Evolutionary conservation across 2,113 vertebrate species (phyloP), one percentile per base, ranked within the genome.

Genomic region (Myotis brandtii): DNA sequence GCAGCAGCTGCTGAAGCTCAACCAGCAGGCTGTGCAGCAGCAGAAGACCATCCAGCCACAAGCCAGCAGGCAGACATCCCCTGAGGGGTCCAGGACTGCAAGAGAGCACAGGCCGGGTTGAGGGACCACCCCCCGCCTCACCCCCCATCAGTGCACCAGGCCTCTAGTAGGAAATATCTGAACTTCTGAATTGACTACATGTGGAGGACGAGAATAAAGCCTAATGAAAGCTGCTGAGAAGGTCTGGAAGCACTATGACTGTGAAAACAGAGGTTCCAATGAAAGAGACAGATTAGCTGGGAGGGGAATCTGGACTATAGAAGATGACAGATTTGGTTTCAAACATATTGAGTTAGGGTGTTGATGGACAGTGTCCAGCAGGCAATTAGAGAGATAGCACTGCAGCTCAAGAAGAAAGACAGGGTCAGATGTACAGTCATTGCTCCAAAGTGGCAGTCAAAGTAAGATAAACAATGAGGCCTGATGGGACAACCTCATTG

Each of bases 131-230:
- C 40, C 40, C 40, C 40, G 5, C 56, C 9, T 3, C 3, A 0
- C 3, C 21, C 0, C 56, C 23, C 56, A 2, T 59, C 23, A 25
- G 23, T 59, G 56, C 56, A 25, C 56, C 56, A 10, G 23, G 23
- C 56, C 3, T 59, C 9, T 59, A 66, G 91, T 96, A 86, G 27
- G 52, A 83, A 95, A 82, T 25, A 48, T 30, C 13, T 48, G 52
- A 94, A 86, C 4, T 62, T 62, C 12, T 37, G 34, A 48, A 85
- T 2, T 77, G 40, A 86, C 9, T 79, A 40, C 52, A 79, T 64
- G 69, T 67, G 40, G 30, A 27, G 69, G 94, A 82, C 76, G 67
- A 96, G n/a, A 96, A 76, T 72, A 75, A 91, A 96, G 34, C 64
- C 25, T 66, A 89, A 79, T 37, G 75, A 96, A 92, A 89, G 48